phyloP scores from a whole-genome alignment of 2,113 vertebrate genomes.

The Loxodonta africana region DNA sequence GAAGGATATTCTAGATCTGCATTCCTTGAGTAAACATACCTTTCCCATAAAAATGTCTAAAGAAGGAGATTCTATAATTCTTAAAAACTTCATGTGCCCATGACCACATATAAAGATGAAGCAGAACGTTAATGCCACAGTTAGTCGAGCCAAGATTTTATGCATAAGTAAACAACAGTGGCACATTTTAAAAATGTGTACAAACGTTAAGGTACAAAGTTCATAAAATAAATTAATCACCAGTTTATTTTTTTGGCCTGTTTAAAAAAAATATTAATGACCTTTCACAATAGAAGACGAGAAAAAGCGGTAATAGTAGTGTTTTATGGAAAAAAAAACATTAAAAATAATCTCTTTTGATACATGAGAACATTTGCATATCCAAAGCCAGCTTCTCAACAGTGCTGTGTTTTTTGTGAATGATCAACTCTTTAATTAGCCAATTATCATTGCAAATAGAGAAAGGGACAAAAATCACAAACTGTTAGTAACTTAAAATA shows the following conservation, averaged over 20 bases:
- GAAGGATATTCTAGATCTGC: slow-evolving; percentile 21
- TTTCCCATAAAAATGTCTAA: slow-evolving; percentile 47
- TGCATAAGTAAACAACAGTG: slow-evolving; percentile 68
- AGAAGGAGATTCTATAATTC: slow-evolving; percentile 11
- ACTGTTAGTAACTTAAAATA: slow-evolving; percentile 84
- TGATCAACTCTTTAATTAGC: slow-evolving; percentile 84
- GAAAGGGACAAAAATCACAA: slow-evolving; percentile 83
- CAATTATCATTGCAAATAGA: slow-evolving; percentile 85
- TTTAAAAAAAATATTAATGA: slow-evolving; percentile 66
- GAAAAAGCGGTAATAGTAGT: slow-evolving; percentile 62
- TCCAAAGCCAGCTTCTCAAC: slow-evolving; percentile 78
- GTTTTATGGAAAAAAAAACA: not conserved
- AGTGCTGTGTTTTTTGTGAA: slow-evolving; percentile 76
- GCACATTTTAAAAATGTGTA: slow-evolving; percentile 59
- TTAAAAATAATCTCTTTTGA: slow-evolving; percentile 74
- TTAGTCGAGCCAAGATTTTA: slow-evolving; percentile 68
- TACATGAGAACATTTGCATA: slow-evolving; percentile 79
- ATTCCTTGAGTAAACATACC: slow-evolving; percentile 9
- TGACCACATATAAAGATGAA: slow-evolving; percentile 71
- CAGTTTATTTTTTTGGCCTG: not conserved
- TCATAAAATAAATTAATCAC: slow-evolving; percentile 73
- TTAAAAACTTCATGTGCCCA: slow-evolving; percentile 59
- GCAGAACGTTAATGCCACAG: slow-evolving; percentile 57
- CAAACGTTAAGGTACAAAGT: slow-evolving; percentile 66
- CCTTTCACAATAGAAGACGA: slow-evolving; percentile 74